Conservation (phyloP, 2,113 vertebrate genomes). For the Thermophis baileyi region DNA sequence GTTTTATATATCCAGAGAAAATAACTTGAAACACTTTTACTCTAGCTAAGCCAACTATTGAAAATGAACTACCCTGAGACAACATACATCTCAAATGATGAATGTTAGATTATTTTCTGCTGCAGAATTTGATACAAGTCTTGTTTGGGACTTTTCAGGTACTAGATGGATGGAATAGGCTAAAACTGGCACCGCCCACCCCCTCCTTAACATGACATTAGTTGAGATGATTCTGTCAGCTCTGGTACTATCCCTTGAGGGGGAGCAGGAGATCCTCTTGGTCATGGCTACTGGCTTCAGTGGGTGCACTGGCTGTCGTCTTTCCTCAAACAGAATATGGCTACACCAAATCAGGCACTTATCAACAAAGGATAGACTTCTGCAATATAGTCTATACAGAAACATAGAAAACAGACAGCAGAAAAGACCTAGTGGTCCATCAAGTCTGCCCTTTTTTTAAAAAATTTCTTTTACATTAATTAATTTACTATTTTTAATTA, state of each 20-base stretch:
- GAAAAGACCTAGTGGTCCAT: neutral
- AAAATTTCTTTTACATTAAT: neutral
- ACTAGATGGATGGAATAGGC: neutral
- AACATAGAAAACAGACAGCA: neutral
- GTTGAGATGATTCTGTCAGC: neutral
- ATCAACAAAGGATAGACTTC: neutral
- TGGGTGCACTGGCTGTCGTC: neutral
- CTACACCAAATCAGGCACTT: neutral
- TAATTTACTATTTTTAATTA: neutral
- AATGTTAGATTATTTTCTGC: neutral
- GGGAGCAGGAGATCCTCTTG: neutral
- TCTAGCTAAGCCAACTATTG: neutral
- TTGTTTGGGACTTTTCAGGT: neutral
- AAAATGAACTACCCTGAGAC: neutral
- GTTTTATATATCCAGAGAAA: neutral
- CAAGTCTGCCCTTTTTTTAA: neutral
- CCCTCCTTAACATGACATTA: neutral
- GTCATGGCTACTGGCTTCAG: neutral
- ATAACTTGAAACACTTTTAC: neutral
- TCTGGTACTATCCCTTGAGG: neutral
- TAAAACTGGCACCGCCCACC: neutral
- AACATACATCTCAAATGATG: neutral
- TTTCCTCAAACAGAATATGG: neutral
- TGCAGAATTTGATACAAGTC: neutral
- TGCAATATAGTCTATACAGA: neutral